A percentile compares a stretch with the other conserved stretches of the same genome.
Evolutionary conservation across 2,797 vertebrate species (phyloP).

Genomic region (Coendou prehensilis): DNA sequence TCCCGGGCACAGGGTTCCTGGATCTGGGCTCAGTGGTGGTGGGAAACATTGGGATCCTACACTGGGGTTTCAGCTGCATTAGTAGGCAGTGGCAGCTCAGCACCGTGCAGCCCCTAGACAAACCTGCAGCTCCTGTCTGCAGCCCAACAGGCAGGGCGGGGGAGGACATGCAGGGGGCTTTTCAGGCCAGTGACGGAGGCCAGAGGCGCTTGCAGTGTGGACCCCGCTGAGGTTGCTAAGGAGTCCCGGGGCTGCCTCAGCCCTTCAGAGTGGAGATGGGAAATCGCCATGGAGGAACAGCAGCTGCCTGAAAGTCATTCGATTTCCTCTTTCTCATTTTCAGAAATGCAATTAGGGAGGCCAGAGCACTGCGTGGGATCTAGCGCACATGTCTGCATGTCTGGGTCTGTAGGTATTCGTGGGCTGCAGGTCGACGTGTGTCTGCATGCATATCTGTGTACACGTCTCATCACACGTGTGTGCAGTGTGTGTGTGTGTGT

Average conservation of each 20-base stretch:
- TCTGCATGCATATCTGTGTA: not conserved
- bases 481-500: not conserved
- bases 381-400: not conserved
- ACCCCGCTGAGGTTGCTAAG: conserved; percentile 61
- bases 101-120: too few species aligned
- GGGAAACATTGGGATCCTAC: not conserved
- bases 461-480: not conserved
- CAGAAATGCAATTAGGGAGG: conserved; percentile 78
- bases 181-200: not conserved
- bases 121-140: not conserved
- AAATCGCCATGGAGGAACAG: conserved; percentile 63
- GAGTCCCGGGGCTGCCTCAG: not conserved
- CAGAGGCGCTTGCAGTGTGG: fast-evolving
- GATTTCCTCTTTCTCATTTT: conserved; percentile 78
- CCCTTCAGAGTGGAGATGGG: conserved; percentile 7
- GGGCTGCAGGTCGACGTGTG: not conserved
- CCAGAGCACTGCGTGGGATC: not conserved
- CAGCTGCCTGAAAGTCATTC: conserved; percentile 65
- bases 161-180: not conserved
- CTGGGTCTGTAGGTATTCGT: not conserved
- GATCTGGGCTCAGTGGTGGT: not conserved
- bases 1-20: not conserved
- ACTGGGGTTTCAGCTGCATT: not conserved
- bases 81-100: not conserved
- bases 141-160: not conserved